phyloP scores from a whole-genome alignment of 2,888 invertebrate genomes.

The Pammene fasciana region DNA sequence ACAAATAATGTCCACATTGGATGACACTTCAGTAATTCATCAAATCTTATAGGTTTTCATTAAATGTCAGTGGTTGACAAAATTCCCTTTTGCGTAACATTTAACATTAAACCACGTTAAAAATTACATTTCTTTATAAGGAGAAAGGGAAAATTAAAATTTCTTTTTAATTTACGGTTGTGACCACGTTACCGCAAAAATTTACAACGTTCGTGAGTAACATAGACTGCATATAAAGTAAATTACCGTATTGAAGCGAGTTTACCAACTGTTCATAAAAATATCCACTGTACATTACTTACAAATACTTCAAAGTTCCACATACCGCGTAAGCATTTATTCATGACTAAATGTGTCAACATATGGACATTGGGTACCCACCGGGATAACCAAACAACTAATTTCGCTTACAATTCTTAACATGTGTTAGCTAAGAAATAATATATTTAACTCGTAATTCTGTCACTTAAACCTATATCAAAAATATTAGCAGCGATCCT shows the following conservation, averaged over 20 bases:
- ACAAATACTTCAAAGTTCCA: no score
- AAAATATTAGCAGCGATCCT: slow-evolving; percentile 2
- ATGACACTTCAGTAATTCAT: not conserved
- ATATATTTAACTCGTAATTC: not conserved
- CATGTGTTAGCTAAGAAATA: no score
- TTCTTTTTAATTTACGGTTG: not conserved
- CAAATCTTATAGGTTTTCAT: not conserved
- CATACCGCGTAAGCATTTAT: not conserved
- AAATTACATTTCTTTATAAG: not conserved
- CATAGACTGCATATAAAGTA: not conserved
- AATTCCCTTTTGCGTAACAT: not conserved
- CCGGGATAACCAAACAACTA: no score
- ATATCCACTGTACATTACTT: slow-evolving; percentile 2
- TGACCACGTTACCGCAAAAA: not conserved
- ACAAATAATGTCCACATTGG: not conserved
- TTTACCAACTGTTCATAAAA: not conserved
- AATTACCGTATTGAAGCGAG: not conserved
- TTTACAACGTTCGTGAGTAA: not conserved
- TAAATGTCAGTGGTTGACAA: not conserved
- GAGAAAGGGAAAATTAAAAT: not conserved
- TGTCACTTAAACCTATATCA: not conserved
- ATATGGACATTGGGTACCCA: no score
- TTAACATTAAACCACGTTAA: not conserved
- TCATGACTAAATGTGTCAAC: no score
- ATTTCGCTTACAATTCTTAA: no score